These are phyloP conservation scores for Gryllus bimaculatus DNA, from an alignment of 1,140 invertebrate species.

Conservation along the genomic window DNA sequence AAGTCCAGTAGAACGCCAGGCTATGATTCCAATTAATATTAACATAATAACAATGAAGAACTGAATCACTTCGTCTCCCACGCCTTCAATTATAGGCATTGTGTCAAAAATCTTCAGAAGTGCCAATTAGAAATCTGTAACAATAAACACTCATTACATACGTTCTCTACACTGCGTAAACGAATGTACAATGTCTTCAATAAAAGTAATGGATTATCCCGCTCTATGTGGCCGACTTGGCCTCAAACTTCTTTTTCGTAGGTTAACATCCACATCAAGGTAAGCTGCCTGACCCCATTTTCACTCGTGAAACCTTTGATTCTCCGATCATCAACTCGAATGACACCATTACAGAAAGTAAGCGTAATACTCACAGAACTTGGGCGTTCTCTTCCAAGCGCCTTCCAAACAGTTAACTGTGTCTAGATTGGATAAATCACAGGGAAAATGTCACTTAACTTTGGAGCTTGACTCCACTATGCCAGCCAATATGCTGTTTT, in stretches of 20 bases:
- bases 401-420: too few species aligned
- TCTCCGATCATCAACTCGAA: too few species aligned
- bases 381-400: too few species aligned
- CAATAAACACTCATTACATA: slow-evolving; percentile 6
- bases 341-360: too few species aligned
- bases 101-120: slow-evolving; percentile 1
- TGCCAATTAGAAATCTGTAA: neutral
- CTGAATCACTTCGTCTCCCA: slow-evolving; percentile 72
- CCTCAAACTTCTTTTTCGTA: neutral
- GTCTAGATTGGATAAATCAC: too few species aligned
- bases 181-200: neutral
- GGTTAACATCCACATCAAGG: neutral
- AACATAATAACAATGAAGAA: slow-evolving; percentile 54
- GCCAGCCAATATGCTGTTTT: neutral
- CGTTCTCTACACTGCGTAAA: neutral
- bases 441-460: too few species aligned
- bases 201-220: neutral
- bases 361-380: too few species aligned
- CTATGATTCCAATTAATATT: slow-evolving; percentile 50
- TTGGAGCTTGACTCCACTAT: neutral
- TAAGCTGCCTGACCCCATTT: too few species aligned
- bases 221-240: too few species aligned
- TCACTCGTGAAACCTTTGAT: too few species aligned
- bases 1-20: slow-evolving; percentile 61
- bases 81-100: slow-evolving; percentile 64